phyloP scores from a whole-genome alignment of 2,888 invertebrate genomes.

The Cyaniris semiargus region DNA sequence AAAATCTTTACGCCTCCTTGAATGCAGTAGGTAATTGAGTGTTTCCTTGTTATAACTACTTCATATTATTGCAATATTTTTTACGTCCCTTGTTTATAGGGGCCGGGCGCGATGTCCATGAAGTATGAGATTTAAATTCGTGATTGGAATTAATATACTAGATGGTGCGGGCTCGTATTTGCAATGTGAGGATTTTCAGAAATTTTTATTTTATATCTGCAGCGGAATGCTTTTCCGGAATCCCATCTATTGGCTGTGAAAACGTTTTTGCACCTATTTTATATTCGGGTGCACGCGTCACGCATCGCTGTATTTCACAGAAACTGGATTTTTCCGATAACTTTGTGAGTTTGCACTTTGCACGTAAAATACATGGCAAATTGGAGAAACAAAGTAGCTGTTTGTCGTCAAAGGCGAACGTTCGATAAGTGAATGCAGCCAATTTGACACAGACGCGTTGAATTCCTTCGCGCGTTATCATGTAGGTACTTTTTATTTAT shows the following conservation, averaged over 20 bases:
- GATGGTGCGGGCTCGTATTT: background rate
- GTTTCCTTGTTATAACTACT: background rate
- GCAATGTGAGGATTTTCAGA: background rate
- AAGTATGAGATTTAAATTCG: background rate
- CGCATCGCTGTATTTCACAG: background rate
- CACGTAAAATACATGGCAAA: background rate
- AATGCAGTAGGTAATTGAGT: background rate
- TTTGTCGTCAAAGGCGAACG: background rate
- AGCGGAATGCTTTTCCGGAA: background rate
- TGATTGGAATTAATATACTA: background rate
- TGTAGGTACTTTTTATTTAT: too few relatives aligned
- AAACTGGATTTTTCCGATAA: background rate
- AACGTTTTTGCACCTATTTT: conserved; percentile 6
- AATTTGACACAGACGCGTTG: background rate
- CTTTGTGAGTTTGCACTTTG: background rate
- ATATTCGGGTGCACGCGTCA: background rate
- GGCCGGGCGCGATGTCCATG: background rate
- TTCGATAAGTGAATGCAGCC: background rate
- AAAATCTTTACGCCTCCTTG: background rate
- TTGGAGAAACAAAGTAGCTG: background rate
- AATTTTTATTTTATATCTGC: background rate
- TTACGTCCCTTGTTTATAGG: background rate
- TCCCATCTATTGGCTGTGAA: background rate
- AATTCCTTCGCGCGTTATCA: background rate
- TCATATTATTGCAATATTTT: background rate